Percentiles rank a stretch among this genome's conserved stretches.
These are phyloP conservation scores for Diorhabda elongata DNA, from an alignment of 1,140 invertebrate species.

Conservation along the genomic window DNA sequence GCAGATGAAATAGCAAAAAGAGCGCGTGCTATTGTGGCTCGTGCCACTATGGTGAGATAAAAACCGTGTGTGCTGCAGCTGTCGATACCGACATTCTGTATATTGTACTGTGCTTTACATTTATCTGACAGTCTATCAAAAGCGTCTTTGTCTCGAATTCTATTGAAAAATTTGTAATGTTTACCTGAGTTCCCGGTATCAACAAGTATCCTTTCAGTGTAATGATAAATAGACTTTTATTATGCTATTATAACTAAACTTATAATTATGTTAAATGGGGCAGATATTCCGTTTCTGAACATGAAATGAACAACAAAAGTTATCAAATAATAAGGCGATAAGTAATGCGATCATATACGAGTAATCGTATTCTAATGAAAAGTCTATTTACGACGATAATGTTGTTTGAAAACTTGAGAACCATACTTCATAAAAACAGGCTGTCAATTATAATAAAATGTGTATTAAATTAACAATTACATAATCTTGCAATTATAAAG, in stretches of 20 bases:
- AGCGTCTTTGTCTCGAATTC: conserved; percentile 17
- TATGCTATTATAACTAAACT: conserved; percentile 8
- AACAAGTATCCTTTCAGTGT: conserved; percentile 20
- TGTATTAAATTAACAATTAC: no score
- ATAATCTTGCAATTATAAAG: no score
- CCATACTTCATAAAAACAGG: no score
- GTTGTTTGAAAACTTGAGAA: no score
- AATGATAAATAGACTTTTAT: conserved; percentile 12
- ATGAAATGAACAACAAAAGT: neutral
- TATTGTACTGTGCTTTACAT: conserved; percentile 19
- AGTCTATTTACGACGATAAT: no score
- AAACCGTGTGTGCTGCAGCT: conserved; percentile 21
- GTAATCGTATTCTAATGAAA: no score
- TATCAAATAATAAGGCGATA: no score
- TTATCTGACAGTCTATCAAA: conserved; percentile 21
- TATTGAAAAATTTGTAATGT: conserved; percentile 19
- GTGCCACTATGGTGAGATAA: conserved; percentile 15
- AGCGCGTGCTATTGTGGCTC: conserved; percentile 20
- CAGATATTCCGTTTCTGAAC: neutral
- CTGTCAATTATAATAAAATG: no score
- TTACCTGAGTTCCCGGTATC: conserved; percentile 21
- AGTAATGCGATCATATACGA: no score
- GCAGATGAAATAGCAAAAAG: conserved; percentile 7
- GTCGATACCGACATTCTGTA: conserved; percentile 19
- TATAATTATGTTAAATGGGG: neutral